Conservation (phyloP, 2,888 invertebrate genomes). For the Flexamia atlantica region DNA sequence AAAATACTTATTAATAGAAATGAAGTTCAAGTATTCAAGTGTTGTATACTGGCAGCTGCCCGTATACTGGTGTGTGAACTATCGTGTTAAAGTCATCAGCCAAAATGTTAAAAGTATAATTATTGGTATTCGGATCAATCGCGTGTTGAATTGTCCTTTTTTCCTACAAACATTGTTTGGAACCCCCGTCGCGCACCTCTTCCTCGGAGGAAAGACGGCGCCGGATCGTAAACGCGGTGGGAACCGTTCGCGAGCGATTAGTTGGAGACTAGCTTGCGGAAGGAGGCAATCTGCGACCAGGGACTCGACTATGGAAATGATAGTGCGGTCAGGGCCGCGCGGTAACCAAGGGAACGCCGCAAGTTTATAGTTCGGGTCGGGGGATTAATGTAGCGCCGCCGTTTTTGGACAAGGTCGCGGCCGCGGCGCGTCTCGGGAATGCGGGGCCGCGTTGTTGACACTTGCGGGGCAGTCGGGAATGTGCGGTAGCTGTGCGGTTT, state of each 20-base stretch:
- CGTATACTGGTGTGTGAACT: too few species aligned
- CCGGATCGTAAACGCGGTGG: background rate
- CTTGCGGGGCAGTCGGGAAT: background rate
- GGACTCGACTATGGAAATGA: slow-evolving; percentile 25
- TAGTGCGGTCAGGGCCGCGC: slow-evolving; percentile 28
- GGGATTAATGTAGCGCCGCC: background rate
- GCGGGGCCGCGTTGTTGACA: slow-evolving; percentile 23
- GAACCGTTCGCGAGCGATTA: background rate
- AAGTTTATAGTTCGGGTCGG: slow-evolving; percentile 31
- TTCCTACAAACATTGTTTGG: too few species aligned
- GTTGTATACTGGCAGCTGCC: too few species aligned
- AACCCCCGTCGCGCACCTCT: too few species aligned
- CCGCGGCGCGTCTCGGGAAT: background rate
- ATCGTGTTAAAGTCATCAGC: too few species aligned
- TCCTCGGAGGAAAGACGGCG: too few species aligned
- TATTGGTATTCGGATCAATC: too few species aligned
- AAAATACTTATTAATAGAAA: too few species aligned
- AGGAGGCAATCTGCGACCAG: slow-evolving; percentile 25
- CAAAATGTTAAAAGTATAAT: too few species aligned
- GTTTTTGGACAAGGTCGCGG: slow-evolving; percentile 22
- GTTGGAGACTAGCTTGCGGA: background rate
- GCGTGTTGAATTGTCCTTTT: too few species aligned
- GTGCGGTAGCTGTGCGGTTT: too few species aligned
- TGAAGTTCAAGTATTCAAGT: too few species aligned
- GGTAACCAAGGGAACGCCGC: slow-evolving; percentile 20